Base-by-base conservation (phyloP, 2,113 vertebrate genomes). In the Esox niger region DNA sequence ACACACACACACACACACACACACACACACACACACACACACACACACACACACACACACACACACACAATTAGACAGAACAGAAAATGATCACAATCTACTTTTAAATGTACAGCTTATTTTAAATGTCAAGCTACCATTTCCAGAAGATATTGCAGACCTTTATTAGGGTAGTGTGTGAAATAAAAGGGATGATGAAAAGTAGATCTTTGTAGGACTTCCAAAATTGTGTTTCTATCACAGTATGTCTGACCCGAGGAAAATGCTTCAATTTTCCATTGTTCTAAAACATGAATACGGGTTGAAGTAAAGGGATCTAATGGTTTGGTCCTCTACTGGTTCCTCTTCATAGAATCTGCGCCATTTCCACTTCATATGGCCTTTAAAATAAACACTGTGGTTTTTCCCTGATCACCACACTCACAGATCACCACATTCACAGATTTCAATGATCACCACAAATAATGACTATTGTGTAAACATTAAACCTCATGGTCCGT, bases 141-240 rank as follows among this genome's bases (percentile, higher is more conserved):
- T 7, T 6, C 15, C 10, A 29, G 29, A 59, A 31, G 29, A 30
- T 25, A 59, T 13, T 30, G 27, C 55, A 27, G 55, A 27, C 55
- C 2, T 57, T 29, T 17, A 13, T 15, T 15, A 74, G 74, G 74
- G 70, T 64, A 75, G 75, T 43, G 75, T 43, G 38, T 43, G 38
- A 15, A 43, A 43, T 43, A 15, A 15, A 17, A 66, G 75, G 70
- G 68, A 33, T 33, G 57, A 47, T 54, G 63, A 73, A 57, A 79
- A 78, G 52, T 82, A 71, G 64, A 69, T 81, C 74, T 77, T 64
- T 73, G 66, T 77, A 61, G 38, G 59, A 78, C 78, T 86, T 83
- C 77, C 62, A 80, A 80, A 83, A 81, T 76, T 70, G 74, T 27
- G 47, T 74, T 62, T 73, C 62, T 72, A 47, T 82, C 67, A 70